Base-by-base conservation (phyloP, 2,797 vertebrate genomes). In the Eulemur mongoz region DNA sequence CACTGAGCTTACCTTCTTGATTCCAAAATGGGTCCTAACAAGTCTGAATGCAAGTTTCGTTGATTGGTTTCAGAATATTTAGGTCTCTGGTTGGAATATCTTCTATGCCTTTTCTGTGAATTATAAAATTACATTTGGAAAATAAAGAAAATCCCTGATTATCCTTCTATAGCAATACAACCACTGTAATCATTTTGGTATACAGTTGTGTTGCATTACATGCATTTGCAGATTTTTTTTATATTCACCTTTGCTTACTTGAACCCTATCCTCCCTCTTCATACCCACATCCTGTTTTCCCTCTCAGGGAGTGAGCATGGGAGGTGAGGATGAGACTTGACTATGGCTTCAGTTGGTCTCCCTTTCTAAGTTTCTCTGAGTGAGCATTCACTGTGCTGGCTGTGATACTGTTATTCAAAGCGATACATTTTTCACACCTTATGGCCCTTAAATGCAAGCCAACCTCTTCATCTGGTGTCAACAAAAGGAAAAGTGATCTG, bases 391-490 rank as follows among this genome's bases (percentile, higher is more conserved):
- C 52, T 76, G n/a, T 96, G 65, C 80, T 93, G 83, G 93, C 75
- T 97, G 40, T 97, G 80, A 85, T 92, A 80, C 79, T 97, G 30
- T 96, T 82, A 89, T 90, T 93, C 94, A 94, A 96, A 97, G 92
- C 50, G 59, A 87, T 91, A 32, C 89, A 54, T 96, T 95, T 97
- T 86, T 96, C 87, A 90, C 91, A 97, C 75, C 52, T 95, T 89
- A 70, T 92, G 96, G 83, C 80, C 95, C 50, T 97, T 95, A 97
- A 95, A 87, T 94, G 92, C 87, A 96, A 97, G 70, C 87, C 89
- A 94, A 52, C 83, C 90, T 89, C 89, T 96, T 97, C 95, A 87
- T 95, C 92, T 97, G 92, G 93, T 97, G 96, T 96, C 92, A 95
- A 17, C 95, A 83, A 86, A 95, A 96, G 86, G 89, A 94, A 97